Evolutionary conservation across 2,113 vertebrate genomes (phyloP).

Genomic region (Cathartes aura): DNA sequence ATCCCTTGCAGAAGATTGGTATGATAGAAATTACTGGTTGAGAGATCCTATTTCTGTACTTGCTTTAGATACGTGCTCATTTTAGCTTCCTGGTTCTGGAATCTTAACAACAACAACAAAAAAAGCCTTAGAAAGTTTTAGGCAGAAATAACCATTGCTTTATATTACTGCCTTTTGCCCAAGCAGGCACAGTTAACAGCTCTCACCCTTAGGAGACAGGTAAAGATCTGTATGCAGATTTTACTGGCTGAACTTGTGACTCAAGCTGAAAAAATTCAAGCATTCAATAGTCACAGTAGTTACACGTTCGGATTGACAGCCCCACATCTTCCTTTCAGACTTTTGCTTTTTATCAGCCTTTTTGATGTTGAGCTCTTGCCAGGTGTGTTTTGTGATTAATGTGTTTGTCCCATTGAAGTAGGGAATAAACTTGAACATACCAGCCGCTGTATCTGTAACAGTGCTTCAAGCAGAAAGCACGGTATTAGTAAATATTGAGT

Average conservation of each 20-base stretch:
- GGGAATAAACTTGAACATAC: neutral
- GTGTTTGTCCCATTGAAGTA: neutral
- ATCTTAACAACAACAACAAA: neutral
- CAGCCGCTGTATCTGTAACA: neutral
- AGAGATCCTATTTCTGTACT: constrained; percentile 9
- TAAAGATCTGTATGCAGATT: neutral
- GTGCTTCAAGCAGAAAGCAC: neutral
- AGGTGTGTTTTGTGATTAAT: neutral
- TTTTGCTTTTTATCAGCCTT: neutral
- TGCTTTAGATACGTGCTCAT: neutral
- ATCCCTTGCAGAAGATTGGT: neutral
- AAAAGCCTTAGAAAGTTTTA: neutral
- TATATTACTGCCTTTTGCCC: neutral
- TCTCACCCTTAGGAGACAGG: neutral
- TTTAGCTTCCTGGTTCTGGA: neutral
- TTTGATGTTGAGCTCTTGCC: neutral
- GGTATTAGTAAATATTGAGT: neutral
- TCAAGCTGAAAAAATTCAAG: neutral
- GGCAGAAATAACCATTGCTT: neutral
- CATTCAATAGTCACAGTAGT: neutral
- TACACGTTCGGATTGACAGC: neutral
- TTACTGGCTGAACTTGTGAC: neutral
- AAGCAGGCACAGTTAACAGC: neutral
- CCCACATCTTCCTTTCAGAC: neutral
- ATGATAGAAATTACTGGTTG: neutral